Base-by-base conservation (phyloP, 1,140 invertebrate genomes). In the Dreissena polymorpha region DNA sequence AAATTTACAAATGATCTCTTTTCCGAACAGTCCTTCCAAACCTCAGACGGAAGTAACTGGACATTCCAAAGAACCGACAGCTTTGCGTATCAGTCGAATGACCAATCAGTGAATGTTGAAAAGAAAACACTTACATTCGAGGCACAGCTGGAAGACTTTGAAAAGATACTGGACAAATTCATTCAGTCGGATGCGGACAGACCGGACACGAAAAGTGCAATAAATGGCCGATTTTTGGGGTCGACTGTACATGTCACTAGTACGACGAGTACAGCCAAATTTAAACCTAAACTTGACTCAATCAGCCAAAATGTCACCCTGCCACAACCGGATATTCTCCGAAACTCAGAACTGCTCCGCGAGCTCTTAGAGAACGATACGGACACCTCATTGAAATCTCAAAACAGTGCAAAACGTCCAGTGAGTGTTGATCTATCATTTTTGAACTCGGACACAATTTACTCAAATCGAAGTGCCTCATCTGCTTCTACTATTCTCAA, bases 1-100 rank as follows among this genome's bases (percentile, higher is more conserved):
- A 78, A 70, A 69, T 68, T 78, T n/a, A 78, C 68, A 67, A 57
- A 50, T 23, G 76, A 78, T 39, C 53, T 78, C 18, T 13, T 78
- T 8, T 50, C 63, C 7, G 67, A 65, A n/a, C 63, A 78, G 10
- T 78, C 76, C 39, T 78, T 78, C n/a, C 65, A 78, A 69, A 78
- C 76, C 12, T 1, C 55, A 51, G 76, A 78, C 25, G 76, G 64
- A 16, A 67, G 21, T 21, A 69, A 57, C 23, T 78, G 76, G 76
- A 69, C 76, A 55, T 78, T 78, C 57, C 12, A 67, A 50, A 8
- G 25, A 16, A 63, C 18, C 10, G 49, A 39, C 57, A n/a, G 57
- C 16, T 18, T 6, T 12, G 16, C 57, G 21, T 60, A 60, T 60
- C 57, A 60, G 16, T n/a, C 16, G 2, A 23, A 25, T 10, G 72